phyloP scores from a whole-genome alignment of 2,113 vertebrate genomes.

The Grallaria varia region DNA sequence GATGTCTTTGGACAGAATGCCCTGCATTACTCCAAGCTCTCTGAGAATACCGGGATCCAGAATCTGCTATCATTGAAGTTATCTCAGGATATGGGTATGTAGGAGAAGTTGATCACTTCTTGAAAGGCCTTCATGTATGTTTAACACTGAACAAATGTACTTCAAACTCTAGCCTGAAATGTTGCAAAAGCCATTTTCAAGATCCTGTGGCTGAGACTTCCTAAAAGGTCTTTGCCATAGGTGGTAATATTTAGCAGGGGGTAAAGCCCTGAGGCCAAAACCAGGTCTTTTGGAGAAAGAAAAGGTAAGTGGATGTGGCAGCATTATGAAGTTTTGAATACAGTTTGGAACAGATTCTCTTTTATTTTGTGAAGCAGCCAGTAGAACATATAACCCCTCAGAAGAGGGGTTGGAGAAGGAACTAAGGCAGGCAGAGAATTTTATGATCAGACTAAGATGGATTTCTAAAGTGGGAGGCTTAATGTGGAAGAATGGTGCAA shows the following conservation, averaged over 20 bases:
- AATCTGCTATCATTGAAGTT: slow-evolving; percentile 78
- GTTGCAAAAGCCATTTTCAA: neutral
- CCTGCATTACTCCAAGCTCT: slow-evolving; percentile 83
- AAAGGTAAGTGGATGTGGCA: neutral
- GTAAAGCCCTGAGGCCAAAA: neutral
- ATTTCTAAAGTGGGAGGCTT: neutral
- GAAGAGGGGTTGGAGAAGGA: neutral
- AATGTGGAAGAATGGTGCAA: neutral
- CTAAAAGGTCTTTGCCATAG: neutral
- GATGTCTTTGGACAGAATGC: slow-evolving; percentile 88
- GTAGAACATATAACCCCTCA: neutral
- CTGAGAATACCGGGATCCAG: slow-evolving; percentile 79
- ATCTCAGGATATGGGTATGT: slow-evolving; percentile 82
- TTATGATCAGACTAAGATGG: neutral
- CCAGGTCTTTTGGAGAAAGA: neutral
- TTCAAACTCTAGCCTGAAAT: neutral
- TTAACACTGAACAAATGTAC: slow-evolving; percentile 29
- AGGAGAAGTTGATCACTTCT: slow-evolving; percentile 43
- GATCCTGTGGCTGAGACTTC: neutral
- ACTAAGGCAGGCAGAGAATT: neutral
- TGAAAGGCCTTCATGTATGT: neutral
- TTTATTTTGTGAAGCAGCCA: neutral
- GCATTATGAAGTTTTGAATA: neutral
- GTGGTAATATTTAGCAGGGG: neutral
- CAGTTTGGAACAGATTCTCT: neutral